Base-by-base conservation (phyloP, 2,797 vertebrate genomes). In the Huso huso region DNA sequence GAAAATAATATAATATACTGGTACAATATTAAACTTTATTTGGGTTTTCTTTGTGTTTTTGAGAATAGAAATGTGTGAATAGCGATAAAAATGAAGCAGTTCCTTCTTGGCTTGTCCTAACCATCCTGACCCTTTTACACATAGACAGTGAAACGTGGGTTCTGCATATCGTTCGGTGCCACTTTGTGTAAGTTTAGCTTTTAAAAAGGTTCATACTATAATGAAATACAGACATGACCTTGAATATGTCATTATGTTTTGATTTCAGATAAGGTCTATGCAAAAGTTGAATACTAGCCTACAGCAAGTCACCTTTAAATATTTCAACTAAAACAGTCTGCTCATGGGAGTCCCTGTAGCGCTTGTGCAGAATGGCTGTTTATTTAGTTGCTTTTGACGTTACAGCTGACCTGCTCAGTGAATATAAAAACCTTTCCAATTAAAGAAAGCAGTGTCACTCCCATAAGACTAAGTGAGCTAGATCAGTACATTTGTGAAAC, bases 241-340 rank as follows among this genome's bases (percentile, higher is more conserved):
- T 72, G 68, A 75, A 37, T 15, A 63, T 15, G 48, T 59, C 68
- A 64, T 68, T 37, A 62, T 73, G 64, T 71, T 78, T 73, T 63
- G 63, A 75, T 71, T 72, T 64, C 65, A 72, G 13, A 65, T 10
- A 64, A 50, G 67, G 37, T 51, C 62, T 69, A 61, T 8, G 6
- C 58, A 23, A 55, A 48, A 23, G 51, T 49, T 67, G 66, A 69
- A 70, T 69, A 69, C 72, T 65, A 75, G 68, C 72, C 75, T 61
- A 10, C 50, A 78, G 75, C 73, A 37, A 67, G 71, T 78, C 73
- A 78, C 72, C 72, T 78, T 75, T 74, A 70, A 70, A 72, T 66
- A 48, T 48, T 70, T 60, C 74, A 76, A 76, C 73, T 70, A 67
- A 65, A 64, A 64, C 59, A 70, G 74, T 77, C 71, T 62, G 64